Evolutionary conservation across 2,888 invertebrate genomes (phyloP), one percentile per base, ranked within the genome.

Genomic region (Adela reaumurella): DNA sequence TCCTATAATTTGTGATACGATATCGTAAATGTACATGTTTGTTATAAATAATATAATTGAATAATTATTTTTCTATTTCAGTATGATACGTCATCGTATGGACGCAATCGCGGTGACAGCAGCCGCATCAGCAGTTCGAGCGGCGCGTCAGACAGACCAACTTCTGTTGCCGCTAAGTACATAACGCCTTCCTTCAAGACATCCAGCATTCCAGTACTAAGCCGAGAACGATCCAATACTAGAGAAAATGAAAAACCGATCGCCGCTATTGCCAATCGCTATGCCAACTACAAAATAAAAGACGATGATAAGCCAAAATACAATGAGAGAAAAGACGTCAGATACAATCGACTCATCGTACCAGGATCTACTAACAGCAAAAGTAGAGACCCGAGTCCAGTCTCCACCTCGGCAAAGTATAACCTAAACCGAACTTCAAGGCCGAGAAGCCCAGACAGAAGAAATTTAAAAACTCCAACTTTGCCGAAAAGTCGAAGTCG

Each of bases 341-440:
- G 8, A 2, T 85, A 84, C 58, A 72, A 81, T 2, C 76, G 76
- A 59, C 64, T 74, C 3, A 60, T 63, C 6, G 59, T 70, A 49
- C 72, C 77, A 20, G 60, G 66, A 2, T 57, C 65, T 41, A 69
- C 64, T 18, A 66, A 62, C 2, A 68, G 59, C 35, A 68, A 68
- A 60, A 83, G 81, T 52, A 72, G 83, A 57, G 84, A 84, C 57
- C 79, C 82, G 2, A 84, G 84, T 61, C 84, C 84, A 3, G 68
- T 74, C 49, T 67, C 74, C 52, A 64, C 69, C 48, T 56, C 65
- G 45, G 70, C 74, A 41, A 76, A 74, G 59, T 79, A 77, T 52
- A 68, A 65, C 57, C 59, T 73, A 52, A 73, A 63, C 54, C 63
- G 70, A 59, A 58, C 71, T 49, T 70, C 82, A 17, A 68, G 81